Conservation (phyloP, 2,888 invertebrate genomes). For the Harpagoxenus sublaevis region DNA sequence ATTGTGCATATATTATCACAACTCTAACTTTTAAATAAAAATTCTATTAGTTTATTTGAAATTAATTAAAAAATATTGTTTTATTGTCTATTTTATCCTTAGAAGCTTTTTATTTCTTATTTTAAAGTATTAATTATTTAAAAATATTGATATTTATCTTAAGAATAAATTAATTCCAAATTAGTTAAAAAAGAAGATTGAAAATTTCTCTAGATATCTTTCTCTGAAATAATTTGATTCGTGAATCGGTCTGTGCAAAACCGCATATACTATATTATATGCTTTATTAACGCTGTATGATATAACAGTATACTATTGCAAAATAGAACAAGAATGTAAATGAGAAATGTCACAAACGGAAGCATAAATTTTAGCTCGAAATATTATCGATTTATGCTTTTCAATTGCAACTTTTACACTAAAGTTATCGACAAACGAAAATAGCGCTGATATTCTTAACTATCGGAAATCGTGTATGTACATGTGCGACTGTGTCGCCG, state of each 20-base stretch:
- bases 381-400: background rate
- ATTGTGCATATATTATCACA: background rate
- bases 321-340: background rate
- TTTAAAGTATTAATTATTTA: background rate
- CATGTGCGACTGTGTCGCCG: background rate
- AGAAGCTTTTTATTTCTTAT: background rate
- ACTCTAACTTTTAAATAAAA: background rate
- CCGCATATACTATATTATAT: background rate
- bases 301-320: background rate
- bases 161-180: background rate
- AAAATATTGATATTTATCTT: background rate
- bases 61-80: background rate
- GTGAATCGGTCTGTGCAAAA: background rate
- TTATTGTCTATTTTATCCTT: background rate
- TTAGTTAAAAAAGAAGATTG: background rate
- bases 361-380: background rate
- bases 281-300: background rate
- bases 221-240: background rate
- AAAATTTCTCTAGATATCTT: background rate
- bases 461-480: background rate
- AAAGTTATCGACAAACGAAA: slow-evolving; percentile 46
- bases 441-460: slow-evolving; percentile 48
- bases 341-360: background rate
- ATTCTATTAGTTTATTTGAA: background rate
- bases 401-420: slow-evolving; percentile 21